phyloP scores from a whole-genome alignment of 64 coral and sea anemone genomes.

The Actinia equina region DNA sequence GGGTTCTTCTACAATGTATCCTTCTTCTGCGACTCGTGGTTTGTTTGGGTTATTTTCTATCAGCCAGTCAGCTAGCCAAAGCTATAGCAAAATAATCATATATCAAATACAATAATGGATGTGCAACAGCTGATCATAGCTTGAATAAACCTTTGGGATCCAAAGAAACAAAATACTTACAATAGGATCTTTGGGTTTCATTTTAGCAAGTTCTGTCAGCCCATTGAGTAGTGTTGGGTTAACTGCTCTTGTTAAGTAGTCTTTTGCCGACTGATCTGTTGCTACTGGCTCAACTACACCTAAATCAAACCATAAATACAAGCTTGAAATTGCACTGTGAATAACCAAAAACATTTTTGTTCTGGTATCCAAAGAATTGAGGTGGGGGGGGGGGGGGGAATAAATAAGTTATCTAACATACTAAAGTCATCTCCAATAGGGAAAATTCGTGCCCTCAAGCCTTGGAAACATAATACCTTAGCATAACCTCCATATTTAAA shows the following conservation, averaged over 20 bases:
- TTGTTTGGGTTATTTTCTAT: constrained; percentile 80
- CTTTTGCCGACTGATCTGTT: constrained; percentile 88
- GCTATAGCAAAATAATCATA: constrained; percentile 28
- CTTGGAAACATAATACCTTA: too few relatives aligned
- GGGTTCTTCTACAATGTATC: constrained; percentile 73
- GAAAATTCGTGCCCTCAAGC: too few relatives aligned
- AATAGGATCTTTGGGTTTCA: constrained; percentile 90
- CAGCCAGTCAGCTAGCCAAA: constrained; percentile 82
- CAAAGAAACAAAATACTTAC: constrained; percentile 66
- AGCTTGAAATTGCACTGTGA: too few relatives aligned
- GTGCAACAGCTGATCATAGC: neutral
- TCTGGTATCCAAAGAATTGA: too few relatives aligned
- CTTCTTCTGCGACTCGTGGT: constrained; percentile 51
- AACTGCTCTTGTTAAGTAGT: constrained; percentile 91
- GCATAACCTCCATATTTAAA: too few relatives aligned
- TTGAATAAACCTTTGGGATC: neutral
- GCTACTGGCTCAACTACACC: constrained; percentile 94
- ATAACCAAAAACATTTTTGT: too few relatives aligned
- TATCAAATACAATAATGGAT: too few relatives aligned
- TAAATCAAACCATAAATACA: constrained; percentile 15
- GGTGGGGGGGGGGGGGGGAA: too few relatives aligned
- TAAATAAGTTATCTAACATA: too few relatives aligned
- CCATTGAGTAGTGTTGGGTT: constrained; percentile 88
- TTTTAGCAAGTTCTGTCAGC: constrained; percentile 92
- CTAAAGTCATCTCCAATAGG: too few relatives aligned